Evolutionary conservation across 2,113 vertebrate species (phyloP), one percentile per base, ranked within the genome.

Genomic region (Prunella himalayana): DNA sequence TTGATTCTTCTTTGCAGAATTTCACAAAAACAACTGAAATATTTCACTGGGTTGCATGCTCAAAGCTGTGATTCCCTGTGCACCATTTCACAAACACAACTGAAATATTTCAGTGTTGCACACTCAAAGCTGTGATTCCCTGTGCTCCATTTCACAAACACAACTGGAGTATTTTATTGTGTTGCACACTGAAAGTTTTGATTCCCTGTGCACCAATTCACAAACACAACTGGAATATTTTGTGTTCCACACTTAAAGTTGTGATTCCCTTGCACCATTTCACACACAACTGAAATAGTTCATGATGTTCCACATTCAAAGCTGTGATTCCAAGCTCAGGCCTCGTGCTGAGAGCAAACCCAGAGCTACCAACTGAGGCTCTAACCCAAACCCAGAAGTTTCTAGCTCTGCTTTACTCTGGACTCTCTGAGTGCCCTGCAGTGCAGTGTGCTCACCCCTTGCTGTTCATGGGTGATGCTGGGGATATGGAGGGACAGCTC

Each of bases 401-500:
- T 13, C 35, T 1, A 24, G 70, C 10, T 11, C n/a, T 0, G 23
- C 5, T 30, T 76, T 23, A 3, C 9, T 23, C 7, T 27, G 45
- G 19, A 6, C 10, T 9, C 11, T 8, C 16, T 39, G 25, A 4
- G 12, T 10, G 11, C 3, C 23, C n/a, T 24, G 37, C 37, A 20
- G 18, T 2, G 37, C 17, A 54, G 39, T 35, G 22, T 51, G 31
- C 98, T 98, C 94, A 99, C 99, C 99, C 98, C 94, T 99, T 99
- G 94, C 97, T 99, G 92, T 98, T 98, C 10, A 99, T 97, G 0
- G 99, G 99, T 1, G 99, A 99, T 5, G 98, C 98, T 14, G 99
- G 99, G 37, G 99, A 99, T 21, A 99, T 95, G 15, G 99, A 99
- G 71, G 99, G 98, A 72, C 99, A 99, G 57, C 98, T 98, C 95